Evolutionary conservation across 2,113 vertebrate species (phyloP), one percentile per base, ranked within the genome.

Genomic region (Empidonax traillii): DNA sequence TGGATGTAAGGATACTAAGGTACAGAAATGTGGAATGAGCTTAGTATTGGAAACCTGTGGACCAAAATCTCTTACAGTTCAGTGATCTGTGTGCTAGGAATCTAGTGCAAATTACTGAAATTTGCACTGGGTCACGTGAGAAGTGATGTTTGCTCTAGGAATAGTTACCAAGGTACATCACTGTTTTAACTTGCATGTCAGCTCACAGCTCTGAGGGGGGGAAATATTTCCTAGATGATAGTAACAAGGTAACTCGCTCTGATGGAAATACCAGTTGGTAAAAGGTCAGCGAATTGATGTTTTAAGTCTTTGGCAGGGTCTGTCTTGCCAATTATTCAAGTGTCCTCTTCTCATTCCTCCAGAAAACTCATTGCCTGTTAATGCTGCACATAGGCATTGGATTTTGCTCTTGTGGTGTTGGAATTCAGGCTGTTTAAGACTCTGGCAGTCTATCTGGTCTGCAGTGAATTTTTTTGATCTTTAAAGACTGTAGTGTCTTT

Each of bases 111-210:
- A 4, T 75, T 59, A 41, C 52, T 72, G 71, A 75, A 74, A 66
- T 44, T 62, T 71, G 9, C 33, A n/a, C 30, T 89, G 0, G 0
- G n/a, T 23, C 14, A 28, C 0, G 0, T 71, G 37, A 78, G 53
- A 87, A 66, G 20, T 49, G 47, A 31, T 31, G 43, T 44, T 82
- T 7, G 3, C 14, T 56, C 33, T 55, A 61, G 51, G 43, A 69
- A 27, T 18, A 52, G 44, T 82, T 15, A 72, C 53, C 19, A 14
- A 63, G 35, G 43, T 27, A 25, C 8, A 21, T 61, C 23, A 8
- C 44, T 59, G 58, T 59, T 59, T 59, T 59, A 35, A 79, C 23
- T 75, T 62, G 33, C 3, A 0, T 51, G 68, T 74, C 35, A 28
- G 20, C 39, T 65, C 41, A 51, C 44, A 72, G 30, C 39, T 90